Evolutionary conservation across 2,888 invertebrate genomes (phyloP), one percentile per base, ranked within the genome.

Genomic region (Nemoura dubitans): DNA sequence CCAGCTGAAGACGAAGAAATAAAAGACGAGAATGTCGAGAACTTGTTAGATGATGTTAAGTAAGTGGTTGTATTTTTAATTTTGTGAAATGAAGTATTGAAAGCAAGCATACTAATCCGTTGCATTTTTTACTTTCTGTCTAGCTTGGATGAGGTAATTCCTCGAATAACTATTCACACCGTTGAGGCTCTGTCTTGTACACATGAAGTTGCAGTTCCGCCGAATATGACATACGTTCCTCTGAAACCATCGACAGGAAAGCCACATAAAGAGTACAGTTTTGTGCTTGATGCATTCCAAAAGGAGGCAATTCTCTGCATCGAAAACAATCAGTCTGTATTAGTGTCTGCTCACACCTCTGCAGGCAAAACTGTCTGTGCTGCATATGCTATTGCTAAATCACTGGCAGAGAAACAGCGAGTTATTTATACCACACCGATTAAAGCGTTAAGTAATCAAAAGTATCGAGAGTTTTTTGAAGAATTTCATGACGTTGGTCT

Each of bases 261-360:
- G 89, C 97, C 99, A 0, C 97, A 97, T 0, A 98, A 98, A 91
- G 96, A 96, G 88, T 99, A 99, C 91, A 95, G 96, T 88, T 99
- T 99, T 90, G 95, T 96, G 86, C 93, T 99, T 87, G 99, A 99
- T 94, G 97, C 99, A 0, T 99, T 99, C 92, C 99, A 99, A 91
- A 98, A 97, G 90, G 98, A 99, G 92, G 98, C 99, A 0, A 96
- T 99, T 88, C 92, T 97, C 85, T 99, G 99, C 91, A 96, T 99
- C 89, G 99, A 99, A 91, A 99, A 99, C 91, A 96, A 97, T 90
- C 99, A 99, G 91, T 99, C 99, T 14, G 99, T 99, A 5, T 93
- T 99, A 80, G 99, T 99, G 0, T 99, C 99, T 0, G 99, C 99
- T 7, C 99, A 99, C 91, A 99, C 99, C 0, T 99, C 99, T 2